A percentile compares a stretch with the other conserved stretches of the same genome.
phyloP scores from a whole-genome alignment of 2,113 vertebrate species.

The Menidia beryllina region DNA sequence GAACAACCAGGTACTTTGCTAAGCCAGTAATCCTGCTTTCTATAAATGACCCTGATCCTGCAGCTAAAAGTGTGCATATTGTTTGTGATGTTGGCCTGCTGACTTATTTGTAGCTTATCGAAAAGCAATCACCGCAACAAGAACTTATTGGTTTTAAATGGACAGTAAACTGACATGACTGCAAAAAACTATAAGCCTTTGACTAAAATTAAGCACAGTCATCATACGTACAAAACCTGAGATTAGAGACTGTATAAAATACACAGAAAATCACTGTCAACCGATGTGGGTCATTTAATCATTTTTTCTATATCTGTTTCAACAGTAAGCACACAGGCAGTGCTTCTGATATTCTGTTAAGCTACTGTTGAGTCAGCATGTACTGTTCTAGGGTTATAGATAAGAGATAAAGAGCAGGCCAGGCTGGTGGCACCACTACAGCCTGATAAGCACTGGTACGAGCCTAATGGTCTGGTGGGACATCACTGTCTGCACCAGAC shows the following conservation, averaged over 20 bases:
- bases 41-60: background rate
- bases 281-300: conserved; percentile 24
- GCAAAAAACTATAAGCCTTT: background rate
- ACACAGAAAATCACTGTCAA: conserved; percentile 1
- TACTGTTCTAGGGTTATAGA: conserved; percentile 53
- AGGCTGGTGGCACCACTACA: conserved; percentile 27
- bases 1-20: too few relatives aligned
- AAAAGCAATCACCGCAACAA: background rate
- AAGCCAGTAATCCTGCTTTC: too few relatives aligned
- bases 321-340: conserved; percentile 6
- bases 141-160: too few relatives aligned
- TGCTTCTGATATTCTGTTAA: conserved; percentile 51
- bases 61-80: background rate
- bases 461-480: conserved; percentile 39
- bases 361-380: conserved; percentile 35
- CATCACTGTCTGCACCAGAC: conserved; percentile 62
- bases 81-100: background rate
- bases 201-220: background rate
- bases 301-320: conserved; percentile 31
- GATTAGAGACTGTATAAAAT: conserved; percentile 3
- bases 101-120: conserved; percentile 6
- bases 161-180: background rate
- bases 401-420: conserved; percentile 64
- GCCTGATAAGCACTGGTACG: conserved; percentile 66
- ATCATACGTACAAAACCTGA: conserved; percentile 6